Evolutionary conservation across 2,888 invertebrate species (phyloP), one percentile per base, ranked within the genome.

Genomic region (Clusia tigrina): DNA sequence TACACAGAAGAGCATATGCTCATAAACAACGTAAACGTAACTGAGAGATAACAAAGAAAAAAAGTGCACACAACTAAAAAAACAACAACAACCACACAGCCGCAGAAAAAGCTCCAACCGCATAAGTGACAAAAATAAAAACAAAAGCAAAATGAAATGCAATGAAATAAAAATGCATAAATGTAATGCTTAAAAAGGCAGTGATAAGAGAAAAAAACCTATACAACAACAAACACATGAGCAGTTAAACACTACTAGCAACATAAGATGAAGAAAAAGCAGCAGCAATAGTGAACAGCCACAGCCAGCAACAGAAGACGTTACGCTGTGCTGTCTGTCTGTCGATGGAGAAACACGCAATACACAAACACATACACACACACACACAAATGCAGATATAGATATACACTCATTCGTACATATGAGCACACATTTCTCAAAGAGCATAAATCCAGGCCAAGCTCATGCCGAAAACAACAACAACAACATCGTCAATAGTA

Each of bases 371-470:
- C 53, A 66, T 65, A 62, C 63, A 67, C n/a, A 22, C 25, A 58
- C 38, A n/a, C n/a, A n/a, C n/a, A n/a, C n/a, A n/a, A n/a, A n/a
- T n/a, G n/a, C n/a, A n/a, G n/a, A n/a, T n/a, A n/a, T n/a, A n/a
- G n/a, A n/a, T n/a, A n/a, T n/a, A n/a, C n/a, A n/a, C n/a, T n/a
- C n/a, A n/a, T n/a, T n/a, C n/a, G n/a, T n/a, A n/a, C n/a, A n/a
- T n/a, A n/a, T n/a, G n/a, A n/a, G 42, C 15, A 42, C 20, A 42
- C 18, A 5, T 20, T 22, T 48, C 20, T 20, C 3, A 24, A 20
- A 12, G 15, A 48, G 48, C 18, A 26, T 67, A 73, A 79, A 80
- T 78, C 80, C 78, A 79, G 79, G 81, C 79, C 78, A 80, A 80
- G 75, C 75, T 74, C 74, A 74, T 70, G 71, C 69, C 69, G 68